A percentile compares a stretch with the other conserved stretches of the same genome.
Conservation (phyloP, 2,888 invertebrate species). For the Dicranocentrus wangi region DNA sequence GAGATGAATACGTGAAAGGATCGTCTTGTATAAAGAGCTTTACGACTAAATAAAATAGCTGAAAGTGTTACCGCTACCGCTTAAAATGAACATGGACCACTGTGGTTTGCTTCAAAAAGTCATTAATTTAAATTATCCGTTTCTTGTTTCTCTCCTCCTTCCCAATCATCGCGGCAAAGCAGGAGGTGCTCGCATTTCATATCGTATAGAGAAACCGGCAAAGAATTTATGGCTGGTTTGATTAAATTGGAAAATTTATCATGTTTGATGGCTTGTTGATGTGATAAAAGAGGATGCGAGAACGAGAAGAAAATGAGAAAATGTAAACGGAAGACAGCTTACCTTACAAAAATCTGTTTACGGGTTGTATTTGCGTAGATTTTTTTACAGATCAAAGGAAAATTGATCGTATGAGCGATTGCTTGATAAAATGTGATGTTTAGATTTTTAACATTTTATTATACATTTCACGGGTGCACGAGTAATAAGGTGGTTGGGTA, state of each 20-base stretch:
- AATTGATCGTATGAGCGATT: not conserved
- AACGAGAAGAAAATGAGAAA: constrained; percentile 11
- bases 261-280: constrained; percentile 20
- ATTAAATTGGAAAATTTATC: constrained; percentile 31
- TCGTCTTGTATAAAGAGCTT: no score
- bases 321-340: not conserved
- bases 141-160: constrained; percentile 13
- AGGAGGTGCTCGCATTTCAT: constrained; percentile 8
- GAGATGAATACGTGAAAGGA: no score
- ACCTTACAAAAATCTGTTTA: not conserved
- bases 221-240: constrained; percentile 26
- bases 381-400: not conserved
- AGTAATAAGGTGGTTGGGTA: not conserved
- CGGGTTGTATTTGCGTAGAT: no score
- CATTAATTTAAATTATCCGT: no score
- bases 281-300: constrained; percentile 16
- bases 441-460: not conserved
- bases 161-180: not conserved
- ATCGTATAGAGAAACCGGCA: not conserved
- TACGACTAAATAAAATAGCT: no score
- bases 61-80: no score
- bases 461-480: no score
- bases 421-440: not conserved
- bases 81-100: no score
- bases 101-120: no score